These are phyloP conservation scores for Ctenodactylus gundi DNA, from an alignment of 2,113 vertebrate species.

Conservation along the genomic window DNA sequence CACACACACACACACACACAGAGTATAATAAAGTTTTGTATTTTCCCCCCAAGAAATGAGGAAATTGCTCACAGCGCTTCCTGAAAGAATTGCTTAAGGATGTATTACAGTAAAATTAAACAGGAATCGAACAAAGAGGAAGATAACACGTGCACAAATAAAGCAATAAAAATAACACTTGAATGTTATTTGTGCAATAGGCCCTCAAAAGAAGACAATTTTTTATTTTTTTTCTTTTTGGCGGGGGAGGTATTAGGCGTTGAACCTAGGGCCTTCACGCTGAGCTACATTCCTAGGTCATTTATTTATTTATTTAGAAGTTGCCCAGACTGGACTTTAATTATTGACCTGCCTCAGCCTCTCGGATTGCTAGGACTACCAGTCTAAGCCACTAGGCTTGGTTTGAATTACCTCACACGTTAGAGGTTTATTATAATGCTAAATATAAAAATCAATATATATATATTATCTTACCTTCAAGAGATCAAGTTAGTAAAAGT, in stretches of 20 bases:
- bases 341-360: too few species aligned
- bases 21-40: neutral
- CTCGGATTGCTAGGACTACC: too few species aligned
- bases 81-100: constrained; percentile 18
- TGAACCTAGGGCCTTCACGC: too few species aligned
- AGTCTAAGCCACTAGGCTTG: too few species aligned
- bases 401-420: neutral
- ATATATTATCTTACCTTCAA: constrained; percentile 3
- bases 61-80: neutral
- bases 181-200: neutral
- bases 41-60: neutral
- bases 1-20: too few species aligned
- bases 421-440: neutral
- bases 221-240: too few species aligned
- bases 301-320: too few species aligned
- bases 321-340: too few species aligned
- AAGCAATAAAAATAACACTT: neutral
- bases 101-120: neutral
- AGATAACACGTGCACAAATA: neutral
- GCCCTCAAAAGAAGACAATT: neutral
- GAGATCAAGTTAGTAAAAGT: neutral
- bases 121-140: neutral
- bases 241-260: too few species aligned
- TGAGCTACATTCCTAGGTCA: too few species aligned
- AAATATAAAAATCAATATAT: neutral